These are phyloP conservation scores for Parnassius smintheus DNA, from an alignment of 2,888 invertebrate genomes.

Conservation along the genomic window DNA sequence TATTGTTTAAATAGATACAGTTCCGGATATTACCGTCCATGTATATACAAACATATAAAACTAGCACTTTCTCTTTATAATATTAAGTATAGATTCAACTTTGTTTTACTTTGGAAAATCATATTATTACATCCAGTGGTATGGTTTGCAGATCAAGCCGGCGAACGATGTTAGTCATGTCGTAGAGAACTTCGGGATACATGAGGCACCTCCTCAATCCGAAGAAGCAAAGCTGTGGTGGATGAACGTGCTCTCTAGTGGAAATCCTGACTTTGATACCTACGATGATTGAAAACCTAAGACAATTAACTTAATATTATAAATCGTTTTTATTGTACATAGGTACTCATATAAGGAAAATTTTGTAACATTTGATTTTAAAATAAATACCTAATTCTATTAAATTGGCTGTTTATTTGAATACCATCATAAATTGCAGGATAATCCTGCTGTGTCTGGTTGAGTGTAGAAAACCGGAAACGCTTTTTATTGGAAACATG, in stretches of 20 bases:
- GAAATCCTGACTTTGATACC: background rate
- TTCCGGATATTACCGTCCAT: too few species aligned
- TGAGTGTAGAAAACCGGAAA: too few species aligned
- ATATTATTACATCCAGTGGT: too few species aligned
- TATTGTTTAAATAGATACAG: too few species aligned
- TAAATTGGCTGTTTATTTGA: background rate
- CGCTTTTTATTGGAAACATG: too few species aligned
- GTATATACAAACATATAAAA: too few species aligned
- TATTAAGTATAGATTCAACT: background rate
- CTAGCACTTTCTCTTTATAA: too few species aligned
- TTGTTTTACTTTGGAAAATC: too few species aligned
- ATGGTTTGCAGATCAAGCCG: too few species aligned
- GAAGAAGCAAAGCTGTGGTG: conserved; percentile 4
- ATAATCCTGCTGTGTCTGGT: background rate
- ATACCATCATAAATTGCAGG: background rate
- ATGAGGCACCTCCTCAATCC: background rate
- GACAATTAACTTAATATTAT: background rate
- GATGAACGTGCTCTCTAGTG: background rate
- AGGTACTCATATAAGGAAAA: too few species aligned
- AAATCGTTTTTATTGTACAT: background rate
- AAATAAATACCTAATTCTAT: background rate
- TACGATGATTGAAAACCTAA: too few species aligned
- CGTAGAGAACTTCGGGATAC: background rate
- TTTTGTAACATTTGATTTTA: background rate
- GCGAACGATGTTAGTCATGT: background rate